Evolutionary conservation across 1,140 invertebrate genomes (phyloP).

Genomic region (Diabrotica virgifera): DNA sequence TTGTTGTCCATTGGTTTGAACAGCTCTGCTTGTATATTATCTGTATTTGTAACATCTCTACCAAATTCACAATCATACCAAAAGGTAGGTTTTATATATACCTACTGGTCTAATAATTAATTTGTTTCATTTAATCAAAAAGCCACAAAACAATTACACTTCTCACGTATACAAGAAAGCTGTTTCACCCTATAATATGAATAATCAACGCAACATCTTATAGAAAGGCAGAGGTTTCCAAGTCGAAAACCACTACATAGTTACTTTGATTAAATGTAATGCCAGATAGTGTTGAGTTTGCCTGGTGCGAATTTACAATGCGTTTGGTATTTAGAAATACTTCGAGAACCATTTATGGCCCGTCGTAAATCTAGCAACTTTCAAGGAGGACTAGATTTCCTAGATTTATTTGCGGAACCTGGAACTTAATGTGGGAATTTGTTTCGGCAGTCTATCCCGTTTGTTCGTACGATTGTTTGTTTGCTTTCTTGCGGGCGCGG

Average conservation of each 20-base stretch:
- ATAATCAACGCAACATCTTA: conserved; percentile 21
- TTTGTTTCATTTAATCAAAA: too few relatives aligned
- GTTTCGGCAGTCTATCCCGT: background rate
- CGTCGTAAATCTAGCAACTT: conserved; percentile 20
- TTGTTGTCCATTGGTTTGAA: too few relatives aligned
- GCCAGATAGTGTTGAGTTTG: conserved; percentile 15
- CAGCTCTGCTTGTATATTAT: too few relatives aligned
- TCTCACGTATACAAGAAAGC: too few relatives aligned
- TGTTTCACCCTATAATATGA: conserved; percentile 29
- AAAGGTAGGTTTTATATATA: too few relatives aligned
- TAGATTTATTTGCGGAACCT: conserved; percentile 17
- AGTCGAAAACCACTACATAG: conserved; percentile 23
- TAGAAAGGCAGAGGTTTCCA: conserved; percentile 27
- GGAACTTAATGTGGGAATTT: conserved; percentile 19
- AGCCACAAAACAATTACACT: too few relatives aligned
- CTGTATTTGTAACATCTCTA: too few relatives aligned
- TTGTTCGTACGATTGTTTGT: too few relatives aligned
- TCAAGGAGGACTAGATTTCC: conserved; percentile 17
- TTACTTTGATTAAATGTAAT: conserved; percentile 20
- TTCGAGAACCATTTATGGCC: conserved; percentile 20
- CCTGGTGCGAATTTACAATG: conserved; percentile 20
- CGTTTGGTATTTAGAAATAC: conserved; percentile 23
- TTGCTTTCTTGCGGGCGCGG: too few relatives aligned
- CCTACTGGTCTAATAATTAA: too few relatives aligned
- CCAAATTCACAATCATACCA: too few relatives aligned